These are phyloP conservation scores for Pedionomus torquatus DNA, from an alignment of 2,113 vertebrate genomes.

Conservation along the genomic window DNA sequence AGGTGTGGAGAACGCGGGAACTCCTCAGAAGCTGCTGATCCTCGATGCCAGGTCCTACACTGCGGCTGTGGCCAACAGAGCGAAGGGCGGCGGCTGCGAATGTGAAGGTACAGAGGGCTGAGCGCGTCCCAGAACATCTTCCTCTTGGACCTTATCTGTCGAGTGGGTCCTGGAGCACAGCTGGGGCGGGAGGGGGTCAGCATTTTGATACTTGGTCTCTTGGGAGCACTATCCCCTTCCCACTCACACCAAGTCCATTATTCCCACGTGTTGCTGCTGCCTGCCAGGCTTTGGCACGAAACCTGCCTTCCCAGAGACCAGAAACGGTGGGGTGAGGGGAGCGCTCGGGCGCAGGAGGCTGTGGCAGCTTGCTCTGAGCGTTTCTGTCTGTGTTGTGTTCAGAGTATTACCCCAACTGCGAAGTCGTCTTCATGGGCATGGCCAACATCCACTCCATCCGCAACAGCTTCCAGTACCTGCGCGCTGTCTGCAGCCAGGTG, in stretches of 20 bases:
- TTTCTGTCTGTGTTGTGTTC: neutral
- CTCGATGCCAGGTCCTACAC: conserved; percentile 97
- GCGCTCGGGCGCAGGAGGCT: rapidly evolving
- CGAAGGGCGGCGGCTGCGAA: conserved; percentile 98
- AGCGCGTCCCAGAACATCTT: neutral
- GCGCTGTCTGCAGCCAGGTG: conserved; percentile 96
- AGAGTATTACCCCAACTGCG: conserved; percentile 99
- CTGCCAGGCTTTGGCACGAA: neutral
- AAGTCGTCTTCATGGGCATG: conserved; percentile 99
- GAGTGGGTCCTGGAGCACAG: neutral
- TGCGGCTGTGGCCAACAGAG: conserved; percentile 94
- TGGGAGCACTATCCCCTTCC: neutral
- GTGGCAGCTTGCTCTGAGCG: neutral
- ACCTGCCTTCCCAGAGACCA: neutral
- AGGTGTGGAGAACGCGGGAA: conserved; percentile 80
- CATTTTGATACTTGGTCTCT: neutral
- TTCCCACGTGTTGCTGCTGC: neutral
- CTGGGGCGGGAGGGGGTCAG: rapidly evolving
- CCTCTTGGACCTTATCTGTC: neutral
- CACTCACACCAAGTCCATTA: rapidly evolving
- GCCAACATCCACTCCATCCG: conserved; percentile 98
- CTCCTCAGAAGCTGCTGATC: conserved; percentile 94
- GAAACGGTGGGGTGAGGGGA: neutral
- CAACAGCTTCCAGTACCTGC: conserved; percentile 96
- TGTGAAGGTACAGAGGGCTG: conserved; percentile 86